These are phyloP conservation scores for Orientallactaga bullata DNA, from an alignment of 2,113 vertebrate species.

Conservation along the genomic window DNA sequence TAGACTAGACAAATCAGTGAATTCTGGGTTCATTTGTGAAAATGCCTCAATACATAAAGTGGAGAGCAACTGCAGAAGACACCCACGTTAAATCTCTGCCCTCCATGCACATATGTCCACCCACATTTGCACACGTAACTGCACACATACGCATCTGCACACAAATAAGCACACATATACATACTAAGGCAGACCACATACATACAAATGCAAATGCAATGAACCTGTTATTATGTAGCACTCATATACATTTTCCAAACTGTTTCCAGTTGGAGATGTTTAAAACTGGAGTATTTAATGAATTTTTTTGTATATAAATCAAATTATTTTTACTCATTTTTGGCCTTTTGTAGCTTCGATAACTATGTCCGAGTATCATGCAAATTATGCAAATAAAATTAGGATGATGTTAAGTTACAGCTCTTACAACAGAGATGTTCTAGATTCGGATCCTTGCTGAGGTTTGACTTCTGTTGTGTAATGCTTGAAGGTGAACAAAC, in stretches of 20 bases:
- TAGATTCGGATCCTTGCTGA: slow-evolving; percentile 34
- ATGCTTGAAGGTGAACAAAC: slow-evolving; percentile 38
- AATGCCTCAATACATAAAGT: too few relatives aligned
- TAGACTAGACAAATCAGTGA: too few relatives aligned
- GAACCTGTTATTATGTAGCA: too few relatives aligned
- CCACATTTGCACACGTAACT: too few relatives aligned
- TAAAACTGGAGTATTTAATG: neutral
- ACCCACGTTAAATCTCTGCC: too few relatives aligned
- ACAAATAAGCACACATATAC: too few relatives aligned
- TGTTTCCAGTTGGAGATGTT: neutral
- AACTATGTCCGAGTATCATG: neutral
- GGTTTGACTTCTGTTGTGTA: neutral
- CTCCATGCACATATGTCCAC: too few relatives aligned
- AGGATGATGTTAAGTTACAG: neutral
- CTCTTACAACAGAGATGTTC: neutral
- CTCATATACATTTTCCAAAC: neutral
- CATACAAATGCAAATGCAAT: neutral
- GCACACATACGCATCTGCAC: too few relatives aligned
- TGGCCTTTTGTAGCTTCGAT: slow-evolving; percentile 16
- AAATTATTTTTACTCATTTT: neutral
- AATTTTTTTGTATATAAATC: slow-evolving; percentile 5
- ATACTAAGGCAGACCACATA: too few relatives aligned
- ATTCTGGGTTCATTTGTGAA: too few relatives aligned
- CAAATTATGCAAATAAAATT: slow-evolving; percentile 36
- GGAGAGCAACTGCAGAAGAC: too few relatives aligned